Evolutionary conservation across 2,797 vertebrate genomes (phyloP), one percentile per base, ranked within the genome.

Genomic region (Parotocinclus haroldoi): DNA sequence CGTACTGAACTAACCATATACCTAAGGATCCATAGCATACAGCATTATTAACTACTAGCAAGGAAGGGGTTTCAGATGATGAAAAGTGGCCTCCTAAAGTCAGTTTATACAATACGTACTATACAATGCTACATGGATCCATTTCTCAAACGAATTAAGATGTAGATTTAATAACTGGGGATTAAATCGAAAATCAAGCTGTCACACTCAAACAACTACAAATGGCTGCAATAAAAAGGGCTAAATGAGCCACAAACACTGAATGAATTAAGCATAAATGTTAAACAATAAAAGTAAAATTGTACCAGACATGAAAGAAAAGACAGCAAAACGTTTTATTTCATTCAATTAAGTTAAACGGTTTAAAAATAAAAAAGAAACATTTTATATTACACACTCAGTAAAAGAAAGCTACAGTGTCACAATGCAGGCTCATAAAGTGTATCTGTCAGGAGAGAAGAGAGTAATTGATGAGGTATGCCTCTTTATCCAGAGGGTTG

Each of bases 401-500:
- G 19, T 53, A 56, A 52, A 58, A 58, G 56, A 71, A 71, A 52
- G 13, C 58, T 58, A 68, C 67, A 73, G 56, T 62, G 73, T 68
- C 61, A 56, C 12, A 51, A 49, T 61, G 17, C 38, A 77, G 68
- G 57, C 16, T 54, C 38, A 59, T 57, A 73, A 75, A 70, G 64
- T 64, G 19, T 62, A 79, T 79, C 68, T 67, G 73, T 68, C 36
- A 63, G 51, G 60, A 77, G 73, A 78, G 76, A 68, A 66, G 64
- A 71, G 65, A 74, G 62, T 78, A 77, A 62, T 73, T 72, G 68
- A 72, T 75, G 58, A 55, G 56, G 68, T 68, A 67, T 68, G 71
- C 66, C 74, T 75, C 68, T 81, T 80, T 68, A 83, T 80, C 68
- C 71, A 68, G 70, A 78, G 74, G 79, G 68, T 66, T 73, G 72